A percentile compares a stretch with the other conserved stretches of the same genome.
Evolutionary conservation across 2,888 invertebrate species (phyloP).

Genomic region (Tricholauxania praeusta): DNA sequence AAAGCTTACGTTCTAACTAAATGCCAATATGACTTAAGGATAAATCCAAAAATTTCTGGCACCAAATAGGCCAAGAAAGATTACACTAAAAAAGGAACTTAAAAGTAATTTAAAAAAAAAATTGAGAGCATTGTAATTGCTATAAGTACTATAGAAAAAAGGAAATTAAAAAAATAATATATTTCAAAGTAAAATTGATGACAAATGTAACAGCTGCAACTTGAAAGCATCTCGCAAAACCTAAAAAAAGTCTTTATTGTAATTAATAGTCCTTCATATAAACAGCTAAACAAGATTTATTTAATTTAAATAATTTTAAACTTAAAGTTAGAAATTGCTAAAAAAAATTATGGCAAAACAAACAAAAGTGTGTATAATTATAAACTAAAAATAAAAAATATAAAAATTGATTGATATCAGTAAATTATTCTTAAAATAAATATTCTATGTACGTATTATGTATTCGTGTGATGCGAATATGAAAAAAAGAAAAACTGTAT

Average conservation of each 20-base stretch:
- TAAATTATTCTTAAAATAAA: constrained; percentile 36
- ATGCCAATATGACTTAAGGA: constrained; percentile 36
- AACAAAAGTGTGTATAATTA: too few relatives aligned
- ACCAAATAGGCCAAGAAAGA: constrained; percentile 45
- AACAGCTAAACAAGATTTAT: constrained; percentile 22
- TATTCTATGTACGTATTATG: constrained; percentile 33
- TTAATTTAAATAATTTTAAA: background rate
- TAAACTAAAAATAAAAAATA: too few relatives aligned
- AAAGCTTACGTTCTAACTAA: background rate
- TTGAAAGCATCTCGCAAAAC: background rate
- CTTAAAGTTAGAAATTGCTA: too few relatives aligned
- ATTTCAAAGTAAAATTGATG: constrained; percentile 5
- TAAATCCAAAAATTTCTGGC: constrained; percentile 37
- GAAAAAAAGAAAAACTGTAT: constrained; percentile 23
- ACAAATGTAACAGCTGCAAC: background rate
- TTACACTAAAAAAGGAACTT: background rate
- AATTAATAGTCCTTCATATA: constrained; percentile 25
- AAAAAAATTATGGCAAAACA: too few relatives aligned
- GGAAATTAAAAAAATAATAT: background rate
- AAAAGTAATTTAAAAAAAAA: background rate
- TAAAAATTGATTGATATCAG: constrained; percentile 44
- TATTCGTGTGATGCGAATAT: constrained; percentile 23
- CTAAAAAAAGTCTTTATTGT: constrained; percentile 32
- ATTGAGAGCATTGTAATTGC: constrained; percentile 33
- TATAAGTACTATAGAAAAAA: constrained; percentile 36